Percentiles rank a stretch among this genome's conserved stretches.
phyloP scores from a whole-genome alignment of 1,140 invertebrate species.

The Cecropterus lyciades region DNA sequence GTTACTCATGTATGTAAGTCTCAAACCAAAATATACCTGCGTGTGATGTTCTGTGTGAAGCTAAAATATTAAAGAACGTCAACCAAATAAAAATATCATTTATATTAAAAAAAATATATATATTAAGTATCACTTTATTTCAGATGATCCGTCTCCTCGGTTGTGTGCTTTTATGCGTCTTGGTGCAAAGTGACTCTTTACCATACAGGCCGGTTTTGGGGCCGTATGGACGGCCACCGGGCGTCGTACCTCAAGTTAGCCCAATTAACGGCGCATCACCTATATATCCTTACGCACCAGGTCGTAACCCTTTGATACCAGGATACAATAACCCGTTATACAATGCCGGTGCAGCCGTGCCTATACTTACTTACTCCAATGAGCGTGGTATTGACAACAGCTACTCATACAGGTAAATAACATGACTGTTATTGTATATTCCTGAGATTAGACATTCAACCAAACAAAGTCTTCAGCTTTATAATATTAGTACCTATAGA shows the following conservation, averaged over 20 bases:
- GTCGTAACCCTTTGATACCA: constrained; percentile 33
- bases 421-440: no score
- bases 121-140: constrained; percentile 11
- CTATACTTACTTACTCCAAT: constrained; percentile 70
- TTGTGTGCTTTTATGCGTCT: constrained; percentile 15
- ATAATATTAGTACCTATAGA: no score
- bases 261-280: constrained; percentile 4
- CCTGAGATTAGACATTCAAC: no score
- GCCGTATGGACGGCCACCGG: constrained; percentile 1
- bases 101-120: no score
- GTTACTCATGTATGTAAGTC: no score
- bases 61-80: no score
- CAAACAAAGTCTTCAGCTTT: no score
- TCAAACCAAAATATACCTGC: no score
- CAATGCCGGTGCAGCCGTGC: constrained; percentile 54
- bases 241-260: constrained; percentile 5
- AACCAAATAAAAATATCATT: no score
- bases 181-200: constrained; percentile 7
- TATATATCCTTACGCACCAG: constrained; percentile 15
- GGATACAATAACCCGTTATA: constrained; percentile 61
- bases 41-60: no score
- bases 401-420: constrained; percentile 69
- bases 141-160: constrained; percentile 42
- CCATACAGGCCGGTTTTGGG: constrained; percentile 6
- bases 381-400: constrained; percentile 68